Conservation (phyloP, 2,113 vertebrate species). For the Regulus satrapa region DNA sequence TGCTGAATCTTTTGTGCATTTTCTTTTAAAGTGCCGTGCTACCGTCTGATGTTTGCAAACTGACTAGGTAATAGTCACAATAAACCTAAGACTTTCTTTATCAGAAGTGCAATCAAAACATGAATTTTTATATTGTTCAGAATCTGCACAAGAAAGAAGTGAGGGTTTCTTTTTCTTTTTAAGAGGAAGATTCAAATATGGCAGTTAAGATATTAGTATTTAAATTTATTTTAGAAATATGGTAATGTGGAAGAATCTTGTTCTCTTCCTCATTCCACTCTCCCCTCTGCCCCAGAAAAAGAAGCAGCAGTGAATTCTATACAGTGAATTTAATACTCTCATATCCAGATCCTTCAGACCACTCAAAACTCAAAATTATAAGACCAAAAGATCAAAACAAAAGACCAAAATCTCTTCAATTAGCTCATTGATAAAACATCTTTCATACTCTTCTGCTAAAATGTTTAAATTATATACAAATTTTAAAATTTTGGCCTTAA, state of each 20-base stretch:
- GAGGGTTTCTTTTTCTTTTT: background rate
- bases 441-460: background rate
- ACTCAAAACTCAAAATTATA: accelerated
- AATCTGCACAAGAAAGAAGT: background rate
- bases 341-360: background rate
- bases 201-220: background rate
- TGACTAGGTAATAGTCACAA: background rate
- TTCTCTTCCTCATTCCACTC: background rate
- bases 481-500: accelerated
- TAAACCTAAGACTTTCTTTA: background rate
- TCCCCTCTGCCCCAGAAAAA: accelerated
- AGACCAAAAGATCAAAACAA: no score
- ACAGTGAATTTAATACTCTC: background rate
- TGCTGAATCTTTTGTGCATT: background rate
- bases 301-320: background rate
- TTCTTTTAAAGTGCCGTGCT: background rate
- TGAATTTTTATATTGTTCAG: background rate
- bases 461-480: background rate
- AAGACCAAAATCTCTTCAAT: background rate
- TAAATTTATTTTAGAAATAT: background rate
- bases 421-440: background rate
- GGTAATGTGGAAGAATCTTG: background rate
- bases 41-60: background rate
- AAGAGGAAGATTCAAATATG: background rate
- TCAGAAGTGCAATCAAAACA: background rate